These are phyloP conservation scores for Leucoma salicis DNA, from an alignment of 2,888 invertebrate genomes.

Conservation along the genomic window DNA sequence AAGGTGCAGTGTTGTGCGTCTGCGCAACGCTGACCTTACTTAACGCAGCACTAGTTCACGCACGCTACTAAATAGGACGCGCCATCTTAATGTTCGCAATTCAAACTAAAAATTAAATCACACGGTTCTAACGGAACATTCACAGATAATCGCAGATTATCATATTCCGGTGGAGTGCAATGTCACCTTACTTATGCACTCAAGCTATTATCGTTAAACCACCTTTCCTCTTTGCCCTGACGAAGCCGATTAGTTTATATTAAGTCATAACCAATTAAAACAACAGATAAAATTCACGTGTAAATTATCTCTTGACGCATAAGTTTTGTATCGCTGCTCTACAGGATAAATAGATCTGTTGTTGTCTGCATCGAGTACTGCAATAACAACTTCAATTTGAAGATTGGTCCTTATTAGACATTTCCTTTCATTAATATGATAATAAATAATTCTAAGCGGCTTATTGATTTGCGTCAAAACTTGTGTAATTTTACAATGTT, in stretches of 20 bases:
- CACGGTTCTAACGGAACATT: neutral
- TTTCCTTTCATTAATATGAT: too few species aligned
- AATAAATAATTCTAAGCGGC: too few species aligned
- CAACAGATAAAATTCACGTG: slow-evolving; percentile 34
- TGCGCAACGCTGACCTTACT: slow-evolving; percentile 64
- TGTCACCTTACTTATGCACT: slow-evolving; percentile 60
- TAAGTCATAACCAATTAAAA: slow-evolving; percentile 17
- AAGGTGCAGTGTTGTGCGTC: slow-evolving; percentile 41
- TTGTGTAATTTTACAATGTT: too few species aligned
- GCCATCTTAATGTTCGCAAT: slow-evolving; percentile 26
- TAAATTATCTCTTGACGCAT: too few species aligned
- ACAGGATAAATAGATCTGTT: neutral
- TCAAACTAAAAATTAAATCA: slow-evolving; percentile 13
- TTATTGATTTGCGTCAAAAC: too few species aligned
- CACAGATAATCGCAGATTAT: neutral
- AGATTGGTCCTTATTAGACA: too few species aligned
- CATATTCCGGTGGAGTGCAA: slow-evolving; percentile 24
- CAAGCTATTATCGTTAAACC: slow-evolving; percentile 37
- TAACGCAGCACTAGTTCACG: slow-evolving; percentile 56
- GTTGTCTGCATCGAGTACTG: too few species aligned
- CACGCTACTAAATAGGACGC: slow-evolving; percentile 26
- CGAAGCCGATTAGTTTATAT: slow-evolving; percentile 11
- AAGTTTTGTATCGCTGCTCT: too few species aligned
- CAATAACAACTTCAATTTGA: too few species aligned
- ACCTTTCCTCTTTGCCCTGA: slow-evolving; percentile 39